phyloP scores from a whole-genome alignment of 2,797 vertebrate genomes.

The Ptychadena robeensis region DNA sequence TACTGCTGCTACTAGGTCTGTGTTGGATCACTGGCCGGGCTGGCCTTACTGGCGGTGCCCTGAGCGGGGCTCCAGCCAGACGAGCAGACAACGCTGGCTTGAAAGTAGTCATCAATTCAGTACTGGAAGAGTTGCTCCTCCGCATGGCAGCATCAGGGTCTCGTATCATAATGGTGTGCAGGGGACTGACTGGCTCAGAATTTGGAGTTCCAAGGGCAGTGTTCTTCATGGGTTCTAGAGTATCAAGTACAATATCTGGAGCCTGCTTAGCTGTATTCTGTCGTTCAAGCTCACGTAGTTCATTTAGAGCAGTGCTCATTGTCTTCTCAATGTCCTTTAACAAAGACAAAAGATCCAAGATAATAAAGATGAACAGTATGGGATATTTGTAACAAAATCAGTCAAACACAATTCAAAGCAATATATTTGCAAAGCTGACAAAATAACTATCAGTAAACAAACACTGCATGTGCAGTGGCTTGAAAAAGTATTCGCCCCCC shows the following conservation, averaged over 20 bases:
- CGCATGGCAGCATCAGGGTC: conserved; percentile 89
- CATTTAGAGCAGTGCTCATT: conserved; percentile 92
- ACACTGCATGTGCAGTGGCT: no score
- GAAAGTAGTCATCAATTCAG: conserved; percentile 94
- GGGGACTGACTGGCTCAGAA: conserved; percentile 86
- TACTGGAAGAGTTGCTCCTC: conserved; percentile 87
- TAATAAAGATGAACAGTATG: no score
- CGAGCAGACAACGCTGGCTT: conserved; percentile 86
- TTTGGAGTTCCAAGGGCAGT: conserved; percentile 75
- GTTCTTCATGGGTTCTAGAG: conserved; percentile 91
- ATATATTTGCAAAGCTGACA: no score
- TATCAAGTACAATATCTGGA: conserved; percentile 92
- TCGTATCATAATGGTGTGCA: conserved; percentile 92
- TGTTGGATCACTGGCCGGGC: conserved; percentile 85
- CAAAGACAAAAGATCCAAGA: neutral
- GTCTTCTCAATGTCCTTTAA: conserved; percentile 94
- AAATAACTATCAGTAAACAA: no score
- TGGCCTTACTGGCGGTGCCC: conserved; percentile 85
- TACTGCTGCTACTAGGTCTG: conserved; percentile 90
- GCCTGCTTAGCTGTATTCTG: conserved; percentile 95
- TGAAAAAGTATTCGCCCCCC: no score
- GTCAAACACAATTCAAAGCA: no score
- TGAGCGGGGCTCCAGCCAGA: conserved; percentile 83
- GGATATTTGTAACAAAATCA: no score
- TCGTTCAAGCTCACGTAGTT: conserved; percentile 90